Percentiles rank a stretch among this genome's conserved stretches.
phyloP scores from a whole-genome alignment of 1,140 invertebrate species.

The Colletes latitarsis region DNA sequence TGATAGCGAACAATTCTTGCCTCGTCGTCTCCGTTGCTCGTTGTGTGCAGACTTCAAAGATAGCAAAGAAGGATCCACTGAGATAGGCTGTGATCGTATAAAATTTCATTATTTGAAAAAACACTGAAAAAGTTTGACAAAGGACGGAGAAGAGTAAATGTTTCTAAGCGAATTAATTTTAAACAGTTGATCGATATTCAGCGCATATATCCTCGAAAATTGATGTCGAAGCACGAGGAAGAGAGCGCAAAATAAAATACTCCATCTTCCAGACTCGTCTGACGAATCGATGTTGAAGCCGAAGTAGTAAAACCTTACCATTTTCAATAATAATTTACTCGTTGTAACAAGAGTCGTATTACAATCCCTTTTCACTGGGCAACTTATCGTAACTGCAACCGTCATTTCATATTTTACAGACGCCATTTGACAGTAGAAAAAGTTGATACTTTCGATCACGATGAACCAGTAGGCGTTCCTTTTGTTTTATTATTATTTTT shows the following conservation, averaged over 20 bases:
- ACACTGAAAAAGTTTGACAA: background rate
- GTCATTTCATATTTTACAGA: background rate
- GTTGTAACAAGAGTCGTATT: background rate
- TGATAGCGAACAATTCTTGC: conserved; percentile 14
- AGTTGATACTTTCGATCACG: background rate
- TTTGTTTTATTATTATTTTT: background rate
- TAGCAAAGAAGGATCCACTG: background rate
- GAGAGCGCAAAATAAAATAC: background rate
- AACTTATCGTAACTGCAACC: background rate
- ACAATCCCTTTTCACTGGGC: background rate
- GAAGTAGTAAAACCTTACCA: background rate
- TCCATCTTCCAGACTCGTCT: too few relatives aligned
- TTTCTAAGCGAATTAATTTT: background rate
- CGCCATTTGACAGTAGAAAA: background rate
- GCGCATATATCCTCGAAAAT: background rate
- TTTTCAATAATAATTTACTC: background rate
- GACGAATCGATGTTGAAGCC: background rate
- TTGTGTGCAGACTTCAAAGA: background rate
- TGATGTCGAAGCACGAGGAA: background rate
- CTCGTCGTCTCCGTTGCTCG: background rate
- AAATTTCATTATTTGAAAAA: background rate
- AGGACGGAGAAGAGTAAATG: background rate
- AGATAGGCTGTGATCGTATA: background rate
- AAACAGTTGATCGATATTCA: background rate
- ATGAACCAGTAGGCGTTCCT: background rate